Evolutionary conservation across 2,113 vertebrate species (phyloP), one percentile per base, ranked within the genome.

Genomic region (Coryphaenoides rupestris): DNA sequence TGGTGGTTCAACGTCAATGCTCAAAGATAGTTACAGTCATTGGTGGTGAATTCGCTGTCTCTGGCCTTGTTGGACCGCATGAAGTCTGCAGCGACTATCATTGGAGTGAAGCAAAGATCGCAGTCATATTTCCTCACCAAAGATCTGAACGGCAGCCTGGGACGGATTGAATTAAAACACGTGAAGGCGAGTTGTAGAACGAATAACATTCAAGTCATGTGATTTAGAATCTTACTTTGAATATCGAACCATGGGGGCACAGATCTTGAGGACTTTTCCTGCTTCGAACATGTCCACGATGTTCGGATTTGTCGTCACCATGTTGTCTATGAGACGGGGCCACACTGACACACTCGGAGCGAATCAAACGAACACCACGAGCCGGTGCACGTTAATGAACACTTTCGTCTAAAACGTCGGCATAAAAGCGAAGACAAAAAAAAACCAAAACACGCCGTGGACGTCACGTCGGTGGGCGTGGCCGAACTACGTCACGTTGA

Each of bases 1-100:
- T 13, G 33, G 13, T 40, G 10, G 10, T 33, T 33, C 33, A 40
- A 40, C 33, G 33, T 40, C 12, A 9, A 33, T 13, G 16, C 33
- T 16, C 16, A 50, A 50, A 50, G 47, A 17, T 55, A 22, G 54
- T 2, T 15, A 98, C 97, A 86, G 80, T 89, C 84, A 68, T 92
- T 95, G 55, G 94, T 98, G n/a, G 97, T 99, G 83, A 99, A 96
- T 90, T 99, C 96, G 23, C 93, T 98, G 88, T 99, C 93, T 89
- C 97, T 93, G 66, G 97, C 97, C 92, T 98, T 98, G 60, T 89
- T 68, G 62, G 97, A 99, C 73, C 88, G 88, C 83, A 98, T 87
- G 86, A 98, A 99, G 85, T 98, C 96, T 56, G 92, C 87, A 5
- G 97, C 96, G 66, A 99, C 89, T 47, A 99, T 98, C 96, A 99